Conservation (phyloP, 2,797 vertebrate genomes). For the Thaleichthys pacificus region DNA sequence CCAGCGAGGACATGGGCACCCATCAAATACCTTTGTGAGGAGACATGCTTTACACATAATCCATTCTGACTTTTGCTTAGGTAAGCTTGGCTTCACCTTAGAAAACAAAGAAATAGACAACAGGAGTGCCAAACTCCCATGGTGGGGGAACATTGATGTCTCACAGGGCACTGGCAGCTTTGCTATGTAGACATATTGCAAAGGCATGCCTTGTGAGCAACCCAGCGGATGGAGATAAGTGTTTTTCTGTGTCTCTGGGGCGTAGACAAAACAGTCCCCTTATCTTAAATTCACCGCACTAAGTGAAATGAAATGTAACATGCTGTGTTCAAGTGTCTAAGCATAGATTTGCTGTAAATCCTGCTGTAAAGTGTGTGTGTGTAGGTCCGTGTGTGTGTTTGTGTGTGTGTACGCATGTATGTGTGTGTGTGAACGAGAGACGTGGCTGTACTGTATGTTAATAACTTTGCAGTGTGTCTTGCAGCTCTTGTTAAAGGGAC, state of each 20-base stretch:
- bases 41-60: slow-evolving; percentile 47
- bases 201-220: slow-evolving; percentile 54
- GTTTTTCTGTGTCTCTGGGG: slow-evolving; percentile 57
- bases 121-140: slow-evolving; percentile 56
- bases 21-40: slow-evolving; percentile 13
- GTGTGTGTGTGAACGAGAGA: slow-evolving; percentile 29
- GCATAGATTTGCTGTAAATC: slow-evolving; percentile 34
- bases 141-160: slow-evolving; percentile 55
- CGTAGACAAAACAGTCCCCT: slow-evolving; percentile 50
- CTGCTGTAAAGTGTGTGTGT: slow-evolving; percentile 29
- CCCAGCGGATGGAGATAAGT: slow-evolving; percentile 52
- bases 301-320: slow-evolving; percentile 47
- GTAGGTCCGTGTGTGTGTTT: not conserved
- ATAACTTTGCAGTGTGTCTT: slow-evolving; percentile 24
- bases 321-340: slow-evolving; percentile 22
- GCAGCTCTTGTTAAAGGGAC: slow-evolving; percentile 9
- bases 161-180: slow-evolving; percentile 54
- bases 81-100: slow-evolving; percentile 58
- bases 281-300: slow-evolving; percentile 52
- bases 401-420: slow-evolving; percentile 18
- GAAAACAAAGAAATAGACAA: slow-evolving; percentile 58
- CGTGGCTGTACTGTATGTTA: slow-evolving; percentile 20
- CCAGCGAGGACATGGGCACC: not conserved
- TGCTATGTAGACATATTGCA: slow-evolving; percentile 65
- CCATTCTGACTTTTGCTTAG: slow-evolving; percentile 62